Conservation (phyloP, 2,113 vertebrate genomes). For the Mohoua ochrocephala region DNA sequence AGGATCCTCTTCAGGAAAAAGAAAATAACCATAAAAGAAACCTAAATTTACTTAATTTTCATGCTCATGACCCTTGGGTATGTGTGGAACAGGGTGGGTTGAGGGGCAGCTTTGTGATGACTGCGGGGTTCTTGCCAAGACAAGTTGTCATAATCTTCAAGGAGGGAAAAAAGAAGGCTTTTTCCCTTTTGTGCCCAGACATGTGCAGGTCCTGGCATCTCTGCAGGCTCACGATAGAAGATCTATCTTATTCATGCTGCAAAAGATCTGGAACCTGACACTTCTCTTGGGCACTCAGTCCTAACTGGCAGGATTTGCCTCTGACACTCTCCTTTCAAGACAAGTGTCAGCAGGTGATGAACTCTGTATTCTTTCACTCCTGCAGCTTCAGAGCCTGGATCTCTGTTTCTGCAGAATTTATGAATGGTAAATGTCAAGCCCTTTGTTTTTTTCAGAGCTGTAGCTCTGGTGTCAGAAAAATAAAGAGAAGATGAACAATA, state of each 20-base stretch:
- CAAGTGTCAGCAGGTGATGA: constrained; percentile 50
- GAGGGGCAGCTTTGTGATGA: not conserved
- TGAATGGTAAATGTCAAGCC: constrained; percentile 67
- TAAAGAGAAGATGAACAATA: constrained; percentile 13
- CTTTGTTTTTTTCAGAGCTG: constrained; percentile 54
- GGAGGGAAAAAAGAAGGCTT: not conserved
- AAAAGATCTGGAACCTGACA: constrained; percentile 51
- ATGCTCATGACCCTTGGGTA: not conserved
- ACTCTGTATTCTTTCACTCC: constrained; percentile 59
- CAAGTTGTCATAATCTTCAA: constrained; percentile 26
- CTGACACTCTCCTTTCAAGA: constrained; percentile 10
- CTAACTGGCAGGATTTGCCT: constrained; percentile 1
- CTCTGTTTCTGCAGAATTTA: constrained; percentile 54
- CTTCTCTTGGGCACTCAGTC: constrained; percentile 19
- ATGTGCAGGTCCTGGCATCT: constrained; percentile 29
- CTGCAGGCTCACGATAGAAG: constrained; percentile 6
- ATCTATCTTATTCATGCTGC: constrained; percentile 9
- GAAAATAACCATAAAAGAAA: not conserved
- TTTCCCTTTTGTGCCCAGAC: constrained; percentile 29
- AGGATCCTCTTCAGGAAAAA: not conserved
- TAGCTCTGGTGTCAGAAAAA: constrained; percentile 28
- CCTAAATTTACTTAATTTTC: not conserved
- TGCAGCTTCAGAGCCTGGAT: constrained; percentile 45
- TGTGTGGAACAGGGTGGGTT: not conserved
- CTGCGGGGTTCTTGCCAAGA: not conserved